These are phyloP conservation scores for Conops quadrifasciatus DNA, from an alignment of 2,888 invertebrate genomes.

Conservation along the genomic window DNA sequence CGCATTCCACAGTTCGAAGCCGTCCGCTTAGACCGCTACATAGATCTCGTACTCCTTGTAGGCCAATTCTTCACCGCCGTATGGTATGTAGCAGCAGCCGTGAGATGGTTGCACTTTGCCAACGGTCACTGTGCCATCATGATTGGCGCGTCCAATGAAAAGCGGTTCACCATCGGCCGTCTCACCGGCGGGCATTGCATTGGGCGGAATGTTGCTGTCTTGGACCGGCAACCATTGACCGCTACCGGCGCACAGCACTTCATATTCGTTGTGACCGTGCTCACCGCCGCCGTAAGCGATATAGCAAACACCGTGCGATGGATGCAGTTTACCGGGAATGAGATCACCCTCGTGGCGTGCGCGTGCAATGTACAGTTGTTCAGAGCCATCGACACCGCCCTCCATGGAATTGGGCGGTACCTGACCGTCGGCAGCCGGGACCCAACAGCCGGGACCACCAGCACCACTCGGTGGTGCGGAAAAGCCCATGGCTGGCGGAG, in stretches of 20 bases:
- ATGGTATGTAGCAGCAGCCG: slow-evolving; percentile 84
- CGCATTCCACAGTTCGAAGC: background rate
- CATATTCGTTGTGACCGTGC: slow-evolving; percentile 74
- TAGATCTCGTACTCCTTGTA: slow-evolving; percentile 86
- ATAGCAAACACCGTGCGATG: slow-evolving; percentile 75
- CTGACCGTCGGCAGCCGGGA: slow-evolving; percentile 70
- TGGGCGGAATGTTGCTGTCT: slow-evolving; percentile 75
- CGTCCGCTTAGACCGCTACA: slow-evolving; percentile 51
- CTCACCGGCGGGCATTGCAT: slow-evolving; percentile 77
- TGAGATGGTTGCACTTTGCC: slow-evolving; percentile 89
- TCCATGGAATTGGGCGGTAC: slow-evolving; percentile 77
- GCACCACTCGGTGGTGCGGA: slow-evolving; percentile 46
- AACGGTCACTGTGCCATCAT: slow-evolving; percentile 79
- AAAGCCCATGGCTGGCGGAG: slow-evolving; percentile 50
- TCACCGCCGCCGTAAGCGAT: slow-evolving; percentile 81
- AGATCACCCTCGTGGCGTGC: slow-evolving; percentile 77
- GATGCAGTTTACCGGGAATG: slow-evolving; percentile 77
- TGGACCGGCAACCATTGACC: slow-evolving; percentile 74
- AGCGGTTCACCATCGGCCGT: slow-evolving; percentile 81
- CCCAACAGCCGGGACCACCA: slow-evolving; percentile 69
- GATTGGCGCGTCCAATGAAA: slow-evolving; percentile 78
- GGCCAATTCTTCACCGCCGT: slow-evolving; percentile 79
- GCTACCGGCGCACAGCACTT: slow-evolving; percentile 72
- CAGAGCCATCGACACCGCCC: slow-evolving; percentile 71
- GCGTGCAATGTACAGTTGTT: slow-evolving; percentile 73